Percentiles rank a stretch among this genome's conserved stretches.
These are phyloP conservation scores for Euzophera pinguis DNA, from an alignment of 2,888 invertebrate species.

Conservation along the genomic window DNA sequence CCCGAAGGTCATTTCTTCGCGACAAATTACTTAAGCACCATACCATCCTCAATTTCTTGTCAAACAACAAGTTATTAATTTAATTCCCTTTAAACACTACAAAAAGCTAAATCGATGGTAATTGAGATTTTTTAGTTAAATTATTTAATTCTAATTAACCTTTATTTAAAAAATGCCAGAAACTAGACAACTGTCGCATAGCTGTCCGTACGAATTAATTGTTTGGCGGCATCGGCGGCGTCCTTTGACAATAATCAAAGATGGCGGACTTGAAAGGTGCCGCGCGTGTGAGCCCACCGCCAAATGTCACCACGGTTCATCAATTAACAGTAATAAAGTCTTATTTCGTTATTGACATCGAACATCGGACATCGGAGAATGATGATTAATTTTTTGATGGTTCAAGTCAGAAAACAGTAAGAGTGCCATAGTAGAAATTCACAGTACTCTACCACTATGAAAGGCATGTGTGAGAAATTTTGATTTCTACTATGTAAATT, in stretches of 20 bases:
- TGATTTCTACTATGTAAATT: no score
- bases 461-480: no score
- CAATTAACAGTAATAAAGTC: conserved; percentile 66
- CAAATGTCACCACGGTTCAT: conserved; percentile 76
- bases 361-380: conserved; percentile 42
- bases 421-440: no score
- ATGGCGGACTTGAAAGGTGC: conserved; percentile 63
- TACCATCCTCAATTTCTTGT: not conserved
- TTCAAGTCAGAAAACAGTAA: conserved; percentile 25
- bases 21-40: not conserved
- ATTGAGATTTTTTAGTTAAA: conserved; percentile 10
- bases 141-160: conserved; percentile 34
- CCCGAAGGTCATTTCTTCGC: not conserved
- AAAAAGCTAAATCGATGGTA: conserved; percentile 3
- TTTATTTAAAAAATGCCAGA: conserved; percentile 40
- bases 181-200: conserved; percentile 73
- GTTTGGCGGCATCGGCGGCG: conserved; percentile 59
- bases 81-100: not conserved
- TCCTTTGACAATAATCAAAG: conserved; percentile 53
- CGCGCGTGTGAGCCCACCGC: conserved; percentile 60
- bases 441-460: no score
- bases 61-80: not conserved
- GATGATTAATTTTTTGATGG: conserved; percentile 38
- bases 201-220: conserved; percentile 74
- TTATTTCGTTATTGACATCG: conserved; percentile 67